These are phyloP conservation scores for Formica exsecta DNA, from an alignment of 1,140 invertebrate species.

Conservation along the genomic window DNA sequence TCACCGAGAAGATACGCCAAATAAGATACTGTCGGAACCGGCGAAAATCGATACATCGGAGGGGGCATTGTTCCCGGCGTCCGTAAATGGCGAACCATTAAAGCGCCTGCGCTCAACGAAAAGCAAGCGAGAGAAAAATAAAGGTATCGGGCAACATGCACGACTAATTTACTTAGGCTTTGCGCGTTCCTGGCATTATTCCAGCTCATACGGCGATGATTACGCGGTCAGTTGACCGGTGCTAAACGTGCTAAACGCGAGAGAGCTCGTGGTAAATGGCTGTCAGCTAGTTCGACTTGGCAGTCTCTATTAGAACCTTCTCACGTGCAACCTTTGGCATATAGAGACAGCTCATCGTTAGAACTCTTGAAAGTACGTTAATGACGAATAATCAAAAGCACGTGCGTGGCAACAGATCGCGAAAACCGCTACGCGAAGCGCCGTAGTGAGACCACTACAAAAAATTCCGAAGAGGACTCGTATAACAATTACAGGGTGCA, in stretches of 20 bases:
- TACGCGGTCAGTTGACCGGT: conserved; percentile 74
- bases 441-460: not conserved
- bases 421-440: not conserved
- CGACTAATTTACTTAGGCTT: conserved; percentile 76
- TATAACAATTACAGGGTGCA: not conserved
- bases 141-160: conserved; percentile 55
- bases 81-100: conserved; percentile 53
- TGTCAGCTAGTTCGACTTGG: conserved; percentile 49
- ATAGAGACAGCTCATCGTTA: conserved; percentile 56
- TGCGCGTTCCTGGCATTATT: conserved; percentile 70
- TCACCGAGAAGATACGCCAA: not conserved
- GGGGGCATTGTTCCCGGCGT: conserved; percentile 61
- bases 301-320: conserved; percentile 67
- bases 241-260: conserved; percentile 78
- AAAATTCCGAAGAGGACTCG: not conserved
- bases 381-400: conserved; percentile 66
- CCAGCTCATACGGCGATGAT: conserved; percentile 73
- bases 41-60: conserved; percentile 68
- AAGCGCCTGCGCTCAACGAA: conserved; percentile 72
- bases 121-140: conserved; percentile 58
- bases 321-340: conserved; percentile 62
- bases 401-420: conserved; percentile 19
- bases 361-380: conserved; percentile 61
- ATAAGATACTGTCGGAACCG: conserved; percentile 33
- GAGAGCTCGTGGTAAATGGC: conserved; percentile 67